A percentile compares a stretch with the other conserved stretches of the same genome.
Evolutionary conservation across 2,113 vertebrate species (phyloP).

Genomic region (Poecilia latipinna): DNA sequence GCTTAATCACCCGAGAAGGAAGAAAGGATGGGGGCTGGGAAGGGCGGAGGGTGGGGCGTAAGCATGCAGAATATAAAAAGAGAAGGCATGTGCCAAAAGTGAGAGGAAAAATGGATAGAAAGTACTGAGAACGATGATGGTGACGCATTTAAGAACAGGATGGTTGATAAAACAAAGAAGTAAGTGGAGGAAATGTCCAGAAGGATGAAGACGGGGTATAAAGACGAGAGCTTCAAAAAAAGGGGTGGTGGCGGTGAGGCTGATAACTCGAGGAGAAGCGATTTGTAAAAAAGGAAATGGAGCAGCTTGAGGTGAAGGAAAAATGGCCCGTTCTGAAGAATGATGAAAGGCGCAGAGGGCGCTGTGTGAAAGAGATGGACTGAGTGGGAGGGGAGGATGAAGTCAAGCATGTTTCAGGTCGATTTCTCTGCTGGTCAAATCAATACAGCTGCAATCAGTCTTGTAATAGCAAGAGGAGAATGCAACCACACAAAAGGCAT

Average conservation of each 20-base stretch:
- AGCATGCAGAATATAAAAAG: not conserved
- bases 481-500: conserved; percentile 36
- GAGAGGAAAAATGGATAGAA: not conserved
- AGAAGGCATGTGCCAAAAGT: conserved; percentile 12
- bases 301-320: conserved; percentile 36
- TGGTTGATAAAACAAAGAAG: conserved; percentile 17
- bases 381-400: conserved; percentile 44
- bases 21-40: conserved; percentile 6
- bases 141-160: not conserved
- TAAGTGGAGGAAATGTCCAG: conserved; percentile 12
- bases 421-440: conserved; percentile 53
- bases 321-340: conserved; percentile 8
- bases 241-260: conserved; percentile 24
- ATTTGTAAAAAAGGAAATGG: conserved; percentile 33
- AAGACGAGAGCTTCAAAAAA: conserved; percentile 9
- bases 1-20: conserved; percentile 63
- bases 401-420: conserved; percentile 62
- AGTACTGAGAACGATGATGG: not conserved
- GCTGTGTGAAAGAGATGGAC: conserved; percentile 45
- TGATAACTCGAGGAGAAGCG: conserved; percentile 20
- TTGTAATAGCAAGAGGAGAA: conserved; percentile 35
- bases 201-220: conserved; percentile 16
- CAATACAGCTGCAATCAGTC: conserved; percentile 56
- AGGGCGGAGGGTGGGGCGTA: not conserved
- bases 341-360: conserved; percentile 42